Percentiles rank a stretch among this genome's conserved stretches.
phyloP scores from a whole-genome alignment of 2,113 vertebrate genomes.

The Ursus arctos region DNA sequence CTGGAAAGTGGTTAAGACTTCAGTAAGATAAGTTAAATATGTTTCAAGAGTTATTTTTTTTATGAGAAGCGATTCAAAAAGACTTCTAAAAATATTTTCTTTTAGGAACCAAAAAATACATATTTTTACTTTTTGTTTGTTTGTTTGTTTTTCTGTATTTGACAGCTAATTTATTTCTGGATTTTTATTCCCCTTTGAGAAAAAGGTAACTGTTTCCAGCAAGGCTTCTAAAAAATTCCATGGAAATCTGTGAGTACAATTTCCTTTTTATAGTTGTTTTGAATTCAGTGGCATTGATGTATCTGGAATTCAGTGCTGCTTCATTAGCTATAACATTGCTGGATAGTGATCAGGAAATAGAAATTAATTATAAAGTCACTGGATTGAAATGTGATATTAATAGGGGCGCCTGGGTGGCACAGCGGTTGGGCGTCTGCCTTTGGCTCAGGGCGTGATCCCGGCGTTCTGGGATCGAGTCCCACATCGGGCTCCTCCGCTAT shows the following conservation, averaged over 20 bases:
- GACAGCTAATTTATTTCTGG: conserved; percentile 78
- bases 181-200: conserved; percentile 84
- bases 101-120: conserved; percentile 30
- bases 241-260: conserved; percentile 86
- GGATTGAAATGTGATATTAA: conserved; percentile 24
- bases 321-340: conserved; percentile 35
- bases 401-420: not conserved
- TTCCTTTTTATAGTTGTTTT: conserved; percentile 65
- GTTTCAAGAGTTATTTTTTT: conserved; percentile 43
- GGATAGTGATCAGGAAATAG: conserved; percentile 2
- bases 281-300: not conserved
- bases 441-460: too few relatives aligned
- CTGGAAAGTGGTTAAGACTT: conserved; percentile 86
- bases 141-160: conserved; percentile 47
- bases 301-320: not conserved
- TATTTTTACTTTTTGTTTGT: conserved; percentile 39
- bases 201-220: conserved; percentile 84
- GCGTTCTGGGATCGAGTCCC: too few relatives aligned
- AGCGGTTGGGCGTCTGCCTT: too few relatives aligned
- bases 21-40: conserved; percentile 84
- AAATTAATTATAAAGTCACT: conserved; percentile 51
- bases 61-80: conserved; percentile 31
- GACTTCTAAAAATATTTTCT: not conserved
- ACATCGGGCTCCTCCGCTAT: too few relatives aligned
- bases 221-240: conserved; percentile 85